These are phyloP conservation scores for Drosophila cardini DNA, from an alignment of 1,140 invertebrate genomes.

Conservation along the genomic window DNA sequence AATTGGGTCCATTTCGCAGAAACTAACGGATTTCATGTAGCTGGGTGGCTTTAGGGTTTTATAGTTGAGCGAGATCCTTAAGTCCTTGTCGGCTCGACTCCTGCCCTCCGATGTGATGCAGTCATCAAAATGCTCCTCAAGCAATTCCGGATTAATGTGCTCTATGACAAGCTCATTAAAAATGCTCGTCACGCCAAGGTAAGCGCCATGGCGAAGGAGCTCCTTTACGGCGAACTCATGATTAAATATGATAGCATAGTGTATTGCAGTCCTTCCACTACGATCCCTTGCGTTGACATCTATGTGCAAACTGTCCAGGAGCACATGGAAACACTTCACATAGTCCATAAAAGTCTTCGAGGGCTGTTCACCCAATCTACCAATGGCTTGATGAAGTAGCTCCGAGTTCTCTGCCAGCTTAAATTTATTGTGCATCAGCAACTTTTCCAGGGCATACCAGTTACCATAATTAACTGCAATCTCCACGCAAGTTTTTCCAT, in stretches of 20 bases:
- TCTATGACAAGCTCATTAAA: slow-evolving; percentile 88
- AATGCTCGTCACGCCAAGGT: slow-evolving; percentile 88
- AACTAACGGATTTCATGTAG: slow-evolving; percentile 14
- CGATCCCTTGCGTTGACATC: slow-evolving; percentile 88
- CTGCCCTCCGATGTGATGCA: slow-evolving; percentile 87
- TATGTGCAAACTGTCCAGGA: slow-evolving; percentile 85
- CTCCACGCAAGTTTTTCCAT: slow-evolving; percentile 44
- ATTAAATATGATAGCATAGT: slow-evolving; percentile 90
- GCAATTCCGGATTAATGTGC: slow-evolving; percentile 87
- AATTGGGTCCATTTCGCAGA: slow-evolving; percentile 75
- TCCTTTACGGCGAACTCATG: slow-evolving; percentile 87
- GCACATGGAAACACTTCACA: slow-evolving; percentile 86
- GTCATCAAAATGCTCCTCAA: slow-evolving; percentile 89
- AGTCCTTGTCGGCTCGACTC: slow-evolving; percentile 87
- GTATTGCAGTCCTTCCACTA: slow-evolving; percentile 90
- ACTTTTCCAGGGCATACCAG: slow-evolving; percentile 86
- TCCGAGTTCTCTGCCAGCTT: slow-evolving; percentile 85
- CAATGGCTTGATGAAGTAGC: slow-evolving; percentile 86
- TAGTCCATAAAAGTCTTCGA: slow-evolving; percentile 68
- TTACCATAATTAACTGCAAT: slow-evolving; percentile 87
- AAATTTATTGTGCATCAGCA: slow-evolving; percentile 85
- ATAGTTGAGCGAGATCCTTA: slow-evolving; percentile 89
- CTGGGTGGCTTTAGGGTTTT: slow-evolving; percentile 86
- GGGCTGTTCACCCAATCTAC: slow-evolving; percentile 84
- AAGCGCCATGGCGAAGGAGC: slow-evolving; percentile 89